Conservation (phyloP, 1,140 invertebrate species). For the Goniozus legneri region DNA sequence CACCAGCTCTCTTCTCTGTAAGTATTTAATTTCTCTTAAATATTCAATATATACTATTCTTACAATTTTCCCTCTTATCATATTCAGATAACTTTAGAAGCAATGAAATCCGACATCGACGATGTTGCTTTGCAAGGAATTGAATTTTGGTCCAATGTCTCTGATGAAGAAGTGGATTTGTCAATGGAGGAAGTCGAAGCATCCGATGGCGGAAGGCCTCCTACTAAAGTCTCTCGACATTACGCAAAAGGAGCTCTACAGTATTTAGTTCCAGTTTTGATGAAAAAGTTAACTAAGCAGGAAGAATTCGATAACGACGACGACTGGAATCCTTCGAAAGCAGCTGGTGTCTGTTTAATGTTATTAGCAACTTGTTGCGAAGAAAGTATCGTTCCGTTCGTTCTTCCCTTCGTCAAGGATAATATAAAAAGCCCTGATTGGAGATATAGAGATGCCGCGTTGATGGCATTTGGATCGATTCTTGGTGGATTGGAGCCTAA, state of each 20-base stretch:
- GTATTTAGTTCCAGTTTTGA: conserved; percentile 90
- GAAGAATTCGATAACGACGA: conserved; percentile 94
- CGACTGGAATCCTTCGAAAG: conserved; percentile 99
- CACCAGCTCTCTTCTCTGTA: conserved; percentile 92
- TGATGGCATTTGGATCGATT: conserved; percentile 98
- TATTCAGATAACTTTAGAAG: conserved; percentile 88
- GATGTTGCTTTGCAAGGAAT: conserved; percentile 97
- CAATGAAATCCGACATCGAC: conserved; percentile 96
- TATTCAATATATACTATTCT: background rate
- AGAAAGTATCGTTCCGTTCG: conserved; percentile 92
- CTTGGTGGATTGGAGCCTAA: conserved; percentile 86
- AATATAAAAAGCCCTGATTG: conserved; percentile 94
- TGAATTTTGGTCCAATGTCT: conserved; percentile 99
- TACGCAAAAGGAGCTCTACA: conserved; percentile 96
- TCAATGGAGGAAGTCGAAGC: conserved; percentile 94
- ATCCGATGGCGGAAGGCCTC: conserved; percentile 85
- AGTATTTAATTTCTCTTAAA: conserved; percentile 30
- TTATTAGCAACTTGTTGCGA: conserved; percentile 95
- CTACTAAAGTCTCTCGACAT: conserved; percentile 81
- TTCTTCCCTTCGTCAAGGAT: conserved; percentile 94
- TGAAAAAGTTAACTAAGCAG: conserved; percentile 94
- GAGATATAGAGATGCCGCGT: conserved; percentile 92
- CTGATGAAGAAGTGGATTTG: conserved; percentile 98
- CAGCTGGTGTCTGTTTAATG: conserved; percentile 99
- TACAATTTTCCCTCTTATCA: background rate